Percentiles rank a stretch among this genome's conserved stretches.
These are phyloP conservation scores for Linepithema humile DNA, from an alignment of 1,140 invertebrate species.

Conservation along the genomic window DNA sequence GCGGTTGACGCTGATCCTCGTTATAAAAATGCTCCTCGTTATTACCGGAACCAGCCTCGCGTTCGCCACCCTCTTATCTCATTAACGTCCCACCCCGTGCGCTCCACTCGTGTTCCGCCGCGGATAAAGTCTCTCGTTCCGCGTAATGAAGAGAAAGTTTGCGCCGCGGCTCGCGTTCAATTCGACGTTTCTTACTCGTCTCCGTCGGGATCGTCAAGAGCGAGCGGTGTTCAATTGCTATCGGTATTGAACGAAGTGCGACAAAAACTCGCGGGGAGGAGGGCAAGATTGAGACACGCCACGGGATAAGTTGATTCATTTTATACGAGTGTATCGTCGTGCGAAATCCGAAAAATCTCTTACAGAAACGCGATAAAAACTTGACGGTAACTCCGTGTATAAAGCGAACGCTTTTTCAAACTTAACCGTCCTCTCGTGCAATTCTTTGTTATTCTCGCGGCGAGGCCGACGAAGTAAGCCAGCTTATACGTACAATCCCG, in stretches of 20 bases:
- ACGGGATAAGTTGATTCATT: neutral
- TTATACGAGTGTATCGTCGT: too few relatives aligned
- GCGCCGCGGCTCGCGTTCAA: neutral
- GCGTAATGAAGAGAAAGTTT: neutral
- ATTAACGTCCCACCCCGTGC: constrained; percentile 50
- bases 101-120: neutral
- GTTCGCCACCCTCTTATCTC: constrained; percentile 56
- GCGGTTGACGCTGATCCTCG: constrained; percentile 59
- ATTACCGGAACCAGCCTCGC: constrained; percentile 54
- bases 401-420: constrained; percentile 10
- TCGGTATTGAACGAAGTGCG: neutral
- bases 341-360: neutral
- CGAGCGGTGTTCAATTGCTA: neutral
- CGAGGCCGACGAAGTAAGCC: constrained; percentile 19
- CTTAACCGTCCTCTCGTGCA: neutral
- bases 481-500: constrained; percentile 8
- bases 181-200: neutral
- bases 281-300: neutral
- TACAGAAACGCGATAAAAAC: constrained; percentile 7
- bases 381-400: neutral
- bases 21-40: constrained; percentile 69
- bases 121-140: neutral
- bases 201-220: neutral
- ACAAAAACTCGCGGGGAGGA: neutral
- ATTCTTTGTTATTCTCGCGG: constrained; percentile 15